These are phyloP conservation scores for Graptemys geographica DNA, from an alignment of 2,797 vertebrate species.

Conservation along the genomic window DNA sequence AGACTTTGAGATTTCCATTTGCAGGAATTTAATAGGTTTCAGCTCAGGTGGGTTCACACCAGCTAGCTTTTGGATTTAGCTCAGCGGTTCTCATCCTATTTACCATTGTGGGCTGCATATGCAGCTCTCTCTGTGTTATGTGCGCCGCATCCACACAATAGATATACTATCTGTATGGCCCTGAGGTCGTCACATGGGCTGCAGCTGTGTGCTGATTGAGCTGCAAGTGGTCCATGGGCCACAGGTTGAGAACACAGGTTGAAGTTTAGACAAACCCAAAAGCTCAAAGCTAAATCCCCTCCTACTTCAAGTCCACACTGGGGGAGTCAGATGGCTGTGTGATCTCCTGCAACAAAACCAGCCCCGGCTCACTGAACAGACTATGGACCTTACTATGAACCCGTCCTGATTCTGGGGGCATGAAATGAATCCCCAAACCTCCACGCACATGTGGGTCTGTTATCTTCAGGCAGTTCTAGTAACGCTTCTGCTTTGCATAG, in stretches of 20 bases:
- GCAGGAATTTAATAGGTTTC: too few species aligned
- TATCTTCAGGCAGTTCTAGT: not conserved
- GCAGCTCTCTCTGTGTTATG: not conserved
- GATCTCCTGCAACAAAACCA: not conserved
- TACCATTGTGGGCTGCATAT: too few species aligned
- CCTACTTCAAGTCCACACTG: too few species aligned
- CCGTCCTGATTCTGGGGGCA: not conserved
- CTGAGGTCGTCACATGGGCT: too few species aligned
- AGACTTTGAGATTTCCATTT: too few species aligned
- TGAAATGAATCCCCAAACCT: not conserved
- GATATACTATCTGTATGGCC: too few species aligned
- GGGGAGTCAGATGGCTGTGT: not conserved
- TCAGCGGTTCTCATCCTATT: too few species aligned
- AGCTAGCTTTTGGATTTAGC: not conserved
- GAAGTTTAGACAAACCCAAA: not conserved
- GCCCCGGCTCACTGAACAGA: not conserved
- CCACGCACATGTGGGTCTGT: accelerated
- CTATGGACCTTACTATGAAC: not conserved
- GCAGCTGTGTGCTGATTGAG: too few species aligned
- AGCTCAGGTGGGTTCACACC: not conserved
- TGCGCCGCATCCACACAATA: too few species aligned
- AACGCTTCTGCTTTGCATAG: not conserved
- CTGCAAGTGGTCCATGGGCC: too few species aligned
- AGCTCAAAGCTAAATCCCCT: not conserved
- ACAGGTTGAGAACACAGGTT: too few species aligned